These are phyloP conservation scores for Andrena flavipes DNA, from an alignment of 2,888 invertebrate genomes.

Conservation along the genomic window DNA sequence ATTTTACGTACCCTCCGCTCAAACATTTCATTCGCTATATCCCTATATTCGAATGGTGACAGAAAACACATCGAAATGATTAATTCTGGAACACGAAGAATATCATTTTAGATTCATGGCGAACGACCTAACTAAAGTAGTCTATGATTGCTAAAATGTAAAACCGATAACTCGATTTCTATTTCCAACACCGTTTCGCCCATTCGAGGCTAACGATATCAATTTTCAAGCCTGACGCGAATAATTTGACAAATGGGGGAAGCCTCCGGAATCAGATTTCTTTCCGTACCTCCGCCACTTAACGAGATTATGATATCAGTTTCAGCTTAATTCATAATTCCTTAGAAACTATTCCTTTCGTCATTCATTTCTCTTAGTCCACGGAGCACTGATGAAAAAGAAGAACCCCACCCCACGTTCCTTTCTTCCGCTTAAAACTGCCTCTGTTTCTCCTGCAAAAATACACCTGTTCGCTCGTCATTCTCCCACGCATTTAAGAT, in stretches of 20 bases:
- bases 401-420: no score
- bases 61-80: neutral
- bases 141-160: neutral
- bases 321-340: no score
- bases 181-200: neutral
- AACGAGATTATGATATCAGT: constrained; percentile 1
- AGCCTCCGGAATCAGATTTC: neutral
- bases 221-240: neutral
- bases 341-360: no score
- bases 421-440: no score
- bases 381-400: no score
- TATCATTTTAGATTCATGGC: neutral
- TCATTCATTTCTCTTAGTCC: no score
- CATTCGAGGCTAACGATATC: neutral
- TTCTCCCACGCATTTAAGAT: no score
- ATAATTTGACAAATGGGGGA: neutral
- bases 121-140: neutral
- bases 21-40: no score
- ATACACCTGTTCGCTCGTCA: no score
- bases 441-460: no score
- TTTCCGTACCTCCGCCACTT: neutral
- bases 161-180: constrained; percentile 1
- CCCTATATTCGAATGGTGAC: neutral
- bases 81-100: neutral
- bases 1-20: neutral